Evolutionary conservation across 2,113 vertebrate genomes (phyloP).

Genomic region (Pipa parva): DNA sequence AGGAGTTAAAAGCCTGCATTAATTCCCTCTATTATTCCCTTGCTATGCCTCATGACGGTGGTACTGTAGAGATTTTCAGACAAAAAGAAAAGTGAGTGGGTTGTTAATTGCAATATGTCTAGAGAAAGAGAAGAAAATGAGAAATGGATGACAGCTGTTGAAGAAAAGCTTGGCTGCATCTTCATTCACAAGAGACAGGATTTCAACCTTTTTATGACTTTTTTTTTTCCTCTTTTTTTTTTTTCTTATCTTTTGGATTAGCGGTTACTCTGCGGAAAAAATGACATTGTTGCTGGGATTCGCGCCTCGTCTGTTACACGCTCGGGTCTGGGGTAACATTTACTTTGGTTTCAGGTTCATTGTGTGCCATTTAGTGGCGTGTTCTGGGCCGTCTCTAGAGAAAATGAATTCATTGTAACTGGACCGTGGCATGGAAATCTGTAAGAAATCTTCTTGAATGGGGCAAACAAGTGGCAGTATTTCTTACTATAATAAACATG

Average conservation of each 20-base stretch:
- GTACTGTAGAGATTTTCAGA: conserved; percentile 41
- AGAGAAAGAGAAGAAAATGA: conserved; percentile 40
- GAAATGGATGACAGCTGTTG: conserved; percentile 41
- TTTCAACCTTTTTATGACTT: conserved; percentile 31
- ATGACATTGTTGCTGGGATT: conserved; percentile 7
- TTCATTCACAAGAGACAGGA: conserved; percentile 41
- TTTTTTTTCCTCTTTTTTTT: not conserved
- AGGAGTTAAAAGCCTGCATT: conserved; percentile 40
- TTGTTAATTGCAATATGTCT: conserved; percentile 44
- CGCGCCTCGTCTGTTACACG: not conserved
- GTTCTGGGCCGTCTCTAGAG: too few relatives aligned
- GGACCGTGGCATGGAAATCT: too few relatives aligned
- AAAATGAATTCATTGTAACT: too few relatives aligned
- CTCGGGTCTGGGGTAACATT: too few relatives aligned
- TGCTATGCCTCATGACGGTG: conserved; percentile 20
- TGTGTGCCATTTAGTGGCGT: too few relatives aligned
- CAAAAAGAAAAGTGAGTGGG: conserved; percentile 41
- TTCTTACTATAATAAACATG: too few relatives aligned
- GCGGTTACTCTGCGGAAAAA: conserved; percentile 4
- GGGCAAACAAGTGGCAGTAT: too few relatives aligned
- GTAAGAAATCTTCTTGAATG: too few relatives aligned
- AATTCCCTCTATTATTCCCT: conserved; percentile 37
- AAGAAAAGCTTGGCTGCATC: conserved; percentile 40
- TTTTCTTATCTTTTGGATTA: too few relatives aligned
- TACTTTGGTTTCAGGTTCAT: too few relatives aligned